Evolutionary conservation across 2,113 vertebrate genomes (phyloP), one percentile per base, ranked within the genome.

Genomic region (Rallus limicola): DNA sequence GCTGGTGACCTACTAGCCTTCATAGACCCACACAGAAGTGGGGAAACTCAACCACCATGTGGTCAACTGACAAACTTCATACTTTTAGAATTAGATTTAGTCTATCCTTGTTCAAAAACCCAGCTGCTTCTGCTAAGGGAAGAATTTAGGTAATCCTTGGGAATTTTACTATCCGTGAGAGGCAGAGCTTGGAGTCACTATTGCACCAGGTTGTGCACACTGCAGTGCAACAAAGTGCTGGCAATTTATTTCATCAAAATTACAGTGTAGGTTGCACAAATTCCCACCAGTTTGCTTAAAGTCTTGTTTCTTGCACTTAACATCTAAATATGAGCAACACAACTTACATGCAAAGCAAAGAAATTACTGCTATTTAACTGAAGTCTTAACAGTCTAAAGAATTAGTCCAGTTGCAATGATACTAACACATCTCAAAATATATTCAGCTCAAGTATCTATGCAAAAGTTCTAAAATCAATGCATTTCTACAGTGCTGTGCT

Each of bases 21-120:
- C 40, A 48, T 6, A n/a, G 36, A 40, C 50, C 38, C 2, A 0
- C 34, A n/a, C 3, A 42, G 33, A n/a, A 72, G 21, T 11, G 3
- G 8, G 29, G 13, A 9, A 82, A 19, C n/a, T 63, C 33, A 36
- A 63, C 28, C 28, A 71, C 20, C 17, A 16, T 1, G 6, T 13
- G n/a, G 11, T 34, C 48, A 72, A 18, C 17, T 42, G 18, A 25
- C 10, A 71, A 64, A 52, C 5, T 29, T 46, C 8, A 15, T 7
- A 11, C 5, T 65, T 77, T 42, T 42, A 33, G 38, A 82, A 82
- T 87, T 0, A 23, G 11, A 40, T 86, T 19, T 48, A 34, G 16
- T 48, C 6, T 75, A 46, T 86, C 29, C 29, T n/a, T 55, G 16
- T 7, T 63, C 28, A 59, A 67, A 74, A 29, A 16, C 2, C 0